Evolutionary conservation across 2,113 vertebrate species (phyloP), one percentile per base, ranked within the genome.

Genomic region (Probosciger aterrimus): DNA sequence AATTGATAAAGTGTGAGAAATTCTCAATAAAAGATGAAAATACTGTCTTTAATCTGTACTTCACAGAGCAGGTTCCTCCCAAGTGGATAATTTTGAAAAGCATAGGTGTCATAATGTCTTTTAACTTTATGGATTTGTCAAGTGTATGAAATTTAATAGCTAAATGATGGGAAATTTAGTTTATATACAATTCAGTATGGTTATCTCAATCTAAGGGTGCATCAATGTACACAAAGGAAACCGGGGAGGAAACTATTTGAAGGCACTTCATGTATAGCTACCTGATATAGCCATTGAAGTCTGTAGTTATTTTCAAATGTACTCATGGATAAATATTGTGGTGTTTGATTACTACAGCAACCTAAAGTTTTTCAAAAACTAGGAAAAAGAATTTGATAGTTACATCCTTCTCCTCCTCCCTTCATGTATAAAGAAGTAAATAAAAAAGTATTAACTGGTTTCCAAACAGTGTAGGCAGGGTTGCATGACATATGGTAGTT

Each of bases 401-500:
- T 65, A 31, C 81, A 93, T 60, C 37, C 44, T 78, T 65, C 67
- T 94, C 49, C 71, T 93, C 64, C 70, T 93, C 31, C 57, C 46
- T 74, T 78, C 87, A 23, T 41, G 35, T 84, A 68, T 74, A 53
- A 90, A 86, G 81, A 53, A 71, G 57, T 33, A 92, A 93, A 88
- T 35, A 47, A 82, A 80, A 84, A 95, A 88, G 62, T 96, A 96
- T 95, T 94, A 96, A 63, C 90, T 82, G 88, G 76, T 91, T 97
- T 95, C 94, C 92, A 94, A 96, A 96, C 73, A 93, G 27, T 39
- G 86, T 78, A 73, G 87, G 84, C 76, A 92, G 86, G 92, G 91
- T 95, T 94, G 94, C 83, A 25, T 96, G 95, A 84, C 94, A 96
- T 97, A 97, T 94, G 94, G 94, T 11, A 92, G 63, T 78, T 95